Evolutionary conservation across 2,113 vertebrate species (phyloP).

Genomic region (Morphnarchus princeps): DNA sequence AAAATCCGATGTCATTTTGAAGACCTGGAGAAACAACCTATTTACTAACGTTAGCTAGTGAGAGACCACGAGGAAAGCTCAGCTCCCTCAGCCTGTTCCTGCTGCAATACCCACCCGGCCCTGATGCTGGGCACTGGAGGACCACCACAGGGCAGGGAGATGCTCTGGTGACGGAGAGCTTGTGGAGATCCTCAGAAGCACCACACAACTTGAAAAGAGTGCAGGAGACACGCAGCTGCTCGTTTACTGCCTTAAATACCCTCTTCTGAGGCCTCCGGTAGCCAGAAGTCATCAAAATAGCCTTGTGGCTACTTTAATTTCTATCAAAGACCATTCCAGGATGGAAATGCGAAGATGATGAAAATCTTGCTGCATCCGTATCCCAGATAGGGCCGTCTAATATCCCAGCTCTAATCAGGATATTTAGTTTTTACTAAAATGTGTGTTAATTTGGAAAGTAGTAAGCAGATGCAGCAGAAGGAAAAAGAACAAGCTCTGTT

Average conservation of each 20-base stretch:
- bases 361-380: not conserved
- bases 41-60: not conserved
- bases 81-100: not conserved
- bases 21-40: not conserved
- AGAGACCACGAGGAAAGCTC: not conserved
- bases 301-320: not conserved
- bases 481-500: not conserved
- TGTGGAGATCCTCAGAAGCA: not conserved
- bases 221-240: not conserved
- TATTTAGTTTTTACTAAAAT: not conserved
- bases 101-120: not conserved
- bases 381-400: not conserved
- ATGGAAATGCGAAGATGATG: not conserved
- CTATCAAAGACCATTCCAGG: not conserved
- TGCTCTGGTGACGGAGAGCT: not conserved
- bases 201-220: not conserved
- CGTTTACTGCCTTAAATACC: not conserved
- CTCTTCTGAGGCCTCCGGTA: not conserved
- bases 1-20: not conserved
- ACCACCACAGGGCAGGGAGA: not conserved
- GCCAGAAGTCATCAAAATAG: not conserved
- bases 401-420: not conserved
- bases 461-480: not conserved
- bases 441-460: not conserved
- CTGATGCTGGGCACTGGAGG: not conserved